Base-by-base conservation (phyloP, 2,888 invertebrate species). In the Lasioglossum pauxillum region DNA sequence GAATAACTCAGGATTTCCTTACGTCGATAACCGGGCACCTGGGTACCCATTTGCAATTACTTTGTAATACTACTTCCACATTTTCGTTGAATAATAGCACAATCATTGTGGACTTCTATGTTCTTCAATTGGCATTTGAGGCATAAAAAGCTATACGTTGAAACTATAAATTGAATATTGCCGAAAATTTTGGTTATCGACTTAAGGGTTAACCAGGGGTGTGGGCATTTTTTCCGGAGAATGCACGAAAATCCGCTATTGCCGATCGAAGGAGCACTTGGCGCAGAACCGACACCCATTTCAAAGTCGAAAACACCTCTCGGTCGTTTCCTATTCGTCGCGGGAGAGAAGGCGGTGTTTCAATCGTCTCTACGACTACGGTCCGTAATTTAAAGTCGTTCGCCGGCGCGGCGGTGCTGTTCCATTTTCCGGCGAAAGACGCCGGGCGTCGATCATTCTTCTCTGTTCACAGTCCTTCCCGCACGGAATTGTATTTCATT, bases 401-500 rank as follows among this genome's bases (percentile, higher is more conserved):
- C 75, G 71, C 49, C 53, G 64, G 53, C 49, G 27, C 49, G 64
- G 53, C 49, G 27, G n/a, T 57, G 71, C 27, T 67, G 75, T 46
- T 67, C 84, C 85, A 79, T 83, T 85, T 83, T 57, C 78, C 60
- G 7, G 16, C 57, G 75, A 41, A 64, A 78, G 72, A 53, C 75
- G 49, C 53, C 57, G 38, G 49, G 49, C 71, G 83, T 72, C 83
- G 75, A 75, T 75, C 60, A 71, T 81, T 69, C 84, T 69, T 71
- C 60, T 60, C 71, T 49, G 41, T 71, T 57, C 84, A 27, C 31
- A 23, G 64, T 31, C 16, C 35, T 38, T 76, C 71, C 41, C 27
- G 64, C 19, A 12, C 44, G 53, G 78, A 75, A 79, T 83, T 86
- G 78, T 86, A 86, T 86, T 78, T 85, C 86, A 86, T 86, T 84